These are phyloP conservation scores for Sparidentex hasta DNA, from an alignment of 2,797 vertebrate species.

Conservation along the genomic window DNA sequence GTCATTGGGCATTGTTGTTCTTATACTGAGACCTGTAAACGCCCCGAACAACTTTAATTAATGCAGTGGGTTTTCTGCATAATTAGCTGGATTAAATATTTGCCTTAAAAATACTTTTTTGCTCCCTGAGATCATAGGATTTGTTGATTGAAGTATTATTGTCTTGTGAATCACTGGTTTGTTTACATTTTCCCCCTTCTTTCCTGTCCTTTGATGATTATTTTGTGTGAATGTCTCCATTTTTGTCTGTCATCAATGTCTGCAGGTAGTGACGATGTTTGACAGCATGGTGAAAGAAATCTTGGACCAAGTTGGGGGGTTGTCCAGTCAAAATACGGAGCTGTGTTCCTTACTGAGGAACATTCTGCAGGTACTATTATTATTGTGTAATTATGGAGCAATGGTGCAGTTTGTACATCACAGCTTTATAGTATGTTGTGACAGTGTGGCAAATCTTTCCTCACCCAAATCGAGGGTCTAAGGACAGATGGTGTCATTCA, in stretches of 20 bases:
- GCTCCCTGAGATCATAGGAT: neutral
- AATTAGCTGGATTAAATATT: neutral
- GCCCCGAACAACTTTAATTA: neutral
- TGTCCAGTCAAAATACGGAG: conserved; percentile 91
- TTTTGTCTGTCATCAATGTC: conserved; percentile 23
- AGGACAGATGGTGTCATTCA: too few relatives aligned
- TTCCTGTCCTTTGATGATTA: neutral
- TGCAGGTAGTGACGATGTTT: conserved; percentile 90
- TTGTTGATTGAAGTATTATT: conserved; percentile 1
- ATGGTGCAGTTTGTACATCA: neutral
- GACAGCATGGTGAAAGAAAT: conserved; percentile 90
- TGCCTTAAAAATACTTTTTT: neutral
- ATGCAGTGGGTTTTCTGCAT: neutral
- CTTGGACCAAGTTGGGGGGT: conserved; percentile 85
- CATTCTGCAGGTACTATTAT: conserved; percentile 86
- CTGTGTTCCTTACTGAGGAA: conserved; percentile 87
- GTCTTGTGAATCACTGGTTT: neutral
- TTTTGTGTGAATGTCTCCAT: neutral
- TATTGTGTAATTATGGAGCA: neutral
- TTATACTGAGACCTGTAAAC: neutral
- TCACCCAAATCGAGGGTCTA: too few relatives aligned
- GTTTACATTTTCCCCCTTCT: neutral
- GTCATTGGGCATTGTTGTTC: neutral
- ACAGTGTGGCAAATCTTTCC: neutral
- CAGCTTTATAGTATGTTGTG: neutral